Base-by-base conservation (phyloP, 1,140 invertebrate species). In the Diachasma alloeum region DNA sequence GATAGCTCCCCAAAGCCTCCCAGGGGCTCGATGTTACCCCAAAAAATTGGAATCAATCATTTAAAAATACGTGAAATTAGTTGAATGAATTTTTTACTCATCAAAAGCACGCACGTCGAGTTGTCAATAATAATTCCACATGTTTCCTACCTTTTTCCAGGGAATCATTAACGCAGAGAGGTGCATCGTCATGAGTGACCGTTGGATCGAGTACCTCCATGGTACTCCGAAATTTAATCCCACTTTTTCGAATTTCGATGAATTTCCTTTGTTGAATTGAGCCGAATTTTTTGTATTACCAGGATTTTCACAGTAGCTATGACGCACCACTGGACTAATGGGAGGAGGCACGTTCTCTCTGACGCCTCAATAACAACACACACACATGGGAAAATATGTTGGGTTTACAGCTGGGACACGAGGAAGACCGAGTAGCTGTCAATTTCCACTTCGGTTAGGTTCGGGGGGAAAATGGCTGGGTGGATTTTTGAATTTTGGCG, bases 181-280 rank as follows among this genome's bases (percentile, higher is more conserved):
- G 85, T 26, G 84, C 82, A 76, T 88, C 85, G 67, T 88, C 86
- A 42, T 83, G 83, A 3, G 85, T 81, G 22, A 86, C 78, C 42
- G 80, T 85, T 6, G 86, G 83, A 81, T 87, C 85, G 6, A 88
- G 53, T 0, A 87, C 81, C 73, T 86, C 84, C 85, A 88, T 87
- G 59, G 24, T 15, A 63, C 59, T 63, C 59, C 22, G 19, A 26
- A 26, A 19, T 63, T 26, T 26, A 63, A 63, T 26, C 1, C 5
- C 48, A 17, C 13, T 53, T 15, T 53, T 17, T 17, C 9, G 17
- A 56, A 26, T 63, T 26, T 9, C 5, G 19, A 24, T 63, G 5
- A 63, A 59, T 59, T 63, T 26, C n/a, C 13, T 53, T 53, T 19
- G 48, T 53, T 53, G 2, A 53, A 53, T 63, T 63, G 26, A 1